A percentile compares a stretch with the other conserved stretches of the same genome.
These are phyloP conservation scores for Mizuhopecten yessoensis DNA, from an alignment of 1,140 invertebrate species.

Conservation along the genomic window DNA sequence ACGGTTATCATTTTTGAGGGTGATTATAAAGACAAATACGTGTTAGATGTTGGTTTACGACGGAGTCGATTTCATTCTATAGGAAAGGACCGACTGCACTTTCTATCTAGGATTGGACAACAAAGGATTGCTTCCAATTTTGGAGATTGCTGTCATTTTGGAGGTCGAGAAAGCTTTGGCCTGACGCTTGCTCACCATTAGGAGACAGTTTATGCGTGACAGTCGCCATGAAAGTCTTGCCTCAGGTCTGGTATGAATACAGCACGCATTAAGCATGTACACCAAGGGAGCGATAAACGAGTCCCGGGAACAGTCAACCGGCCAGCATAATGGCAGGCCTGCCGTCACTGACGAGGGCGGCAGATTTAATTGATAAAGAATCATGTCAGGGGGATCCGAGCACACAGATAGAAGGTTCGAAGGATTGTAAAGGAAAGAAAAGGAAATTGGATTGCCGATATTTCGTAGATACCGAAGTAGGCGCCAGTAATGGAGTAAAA, in stretches of 20 bases:
- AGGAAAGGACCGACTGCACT: neutral
- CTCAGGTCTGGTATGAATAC: neutral
- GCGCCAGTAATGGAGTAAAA: constrained; percentile 7
- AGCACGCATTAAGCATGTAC: neutral
- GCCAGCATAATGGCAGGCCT: neutral
- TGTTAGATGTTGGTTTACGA: neutral
- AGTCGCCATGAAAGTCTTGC: constrained; percentile 30
- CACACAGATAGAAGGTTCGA: neutral
- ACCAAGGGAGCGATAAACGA: constrained; percentile 17
- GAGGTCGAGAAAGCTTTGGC: neutral
- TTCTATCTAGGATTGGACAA: neutral
- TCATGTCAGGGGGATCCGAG: neutral
- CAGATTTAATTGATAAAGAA: constrained; percentile 29
- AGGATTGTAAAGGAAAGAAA: constrained; percentile 24
- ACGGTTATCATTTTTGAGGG: neutral
- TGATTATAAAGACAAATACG: too few species aligned
- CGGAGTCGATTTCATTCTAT: neutral
- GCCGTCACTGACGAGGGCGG: constrained; percentile 19
- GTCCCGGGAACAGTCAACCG: neutral
- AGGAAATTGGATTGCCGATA: constrained; percentile 6
- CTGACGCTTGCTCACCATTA: constrained; percentile 3
- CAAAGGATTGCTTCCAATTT: neutral
- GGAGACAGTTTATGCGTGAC: constrained; percentile 31
- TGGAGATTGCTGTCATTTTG: constrained; percentile 15
- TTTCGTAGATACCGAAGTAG: neutral